Conservation (phyloP, 2,888 invertebrate genomes). For the Schrankia costaestrigalis region DNA sequence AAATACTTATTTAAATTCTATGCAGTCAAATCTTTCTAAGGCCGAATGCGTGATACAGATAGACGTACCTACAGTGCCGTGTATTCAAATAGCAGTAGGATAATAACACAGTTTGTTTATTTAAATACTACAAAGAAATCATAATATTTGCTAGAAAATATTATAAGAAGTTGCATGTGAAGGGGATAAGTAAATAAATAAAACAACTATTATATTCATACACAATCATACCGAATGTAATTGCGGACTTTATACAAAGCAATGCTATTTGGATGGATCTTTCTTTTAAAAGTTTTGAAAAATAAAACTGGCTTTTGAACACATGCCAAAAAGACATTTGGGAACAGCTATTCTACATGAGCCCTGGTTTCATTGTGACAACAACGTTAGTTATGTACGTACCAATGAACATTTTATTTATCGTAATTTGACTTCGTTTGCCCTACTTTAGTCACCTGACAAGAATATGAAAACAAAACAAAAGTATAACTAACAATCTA, state of each 20-base stretch:
- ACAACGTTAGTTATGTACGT: slow-evolving; percentile 6
- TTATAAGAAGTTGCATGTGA: not conserved
- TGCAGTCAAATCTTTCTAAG: slow-evolving; percentile 77
- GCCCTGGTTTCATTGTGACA: slow-evolving; percentile 28
- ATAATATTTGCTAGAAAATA: slow-evolving; percentile 7
- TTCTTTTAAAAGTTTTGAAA: slow-evolving; percentile 31
- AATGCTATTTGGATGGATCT: slow-evolving; percentile 33
- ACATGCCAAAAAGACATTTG: slow-evolving; percentile 43
- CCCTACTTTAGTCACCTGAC: too few species aligned
- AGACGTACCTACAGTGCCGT: not conserved
- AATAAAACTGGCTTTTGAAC: slow-evolving; percentile 46
- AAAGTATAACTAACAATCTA: slow-evolving; percentile 26
- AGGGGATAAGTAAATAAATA: slow-evolving; percentile 14
- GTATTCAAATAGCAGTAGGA: not conserved
- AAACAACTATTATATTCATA: slow-evolving; percentile 22
- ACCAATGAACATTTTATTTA: too few species aligned
- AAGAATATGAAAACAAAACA: too few species aligned
- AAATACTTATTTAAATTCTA: slow-evolving; percentile 59
- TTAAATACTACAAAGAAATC: slow-evolving; percentile 9
- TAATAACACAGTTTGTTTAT: not conserved
- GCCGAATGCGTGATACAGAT: slow-evolving; percentile 40
- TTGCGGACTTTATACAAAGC: slow-evolving; percentile 27
- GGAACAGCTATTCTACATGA: slow-evolving; percentile 31
- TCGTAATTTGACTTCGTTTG: too few species aligned
- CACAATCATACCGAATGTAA: slow-evolving; percentile 21